Base-by-base conservation (phyloP, 2,888 invertebrate genomes). In the Drosophila nr. perissopoda region DNA sequence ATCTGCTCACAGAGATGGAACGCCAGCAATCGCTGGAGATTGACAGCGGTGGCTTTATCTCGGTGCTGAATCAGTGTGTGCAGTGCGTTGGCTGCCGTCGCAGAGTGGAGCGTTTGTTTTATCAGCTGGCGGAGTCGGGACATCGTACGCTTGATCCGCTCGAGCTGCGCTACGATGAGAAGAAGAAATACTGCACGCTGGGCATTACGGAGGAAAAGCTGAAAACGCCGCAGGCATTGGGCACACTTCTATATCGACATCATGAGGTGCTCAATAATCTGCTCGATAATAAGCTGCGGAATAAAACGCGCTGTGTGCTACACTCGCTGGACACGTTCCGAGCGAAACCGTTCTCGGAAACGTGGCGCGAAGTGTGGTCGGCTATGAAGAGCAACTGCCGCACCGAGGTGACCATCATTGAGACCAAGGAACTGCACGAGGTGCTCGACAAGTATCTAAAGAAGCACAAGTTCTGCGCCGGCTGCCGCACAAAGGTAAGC, bases 51-150 rank as follows among this genome's bases (percentile, higher is more conserved):
- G 97, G 97, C 93, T 95, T 98, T 89, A 95, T 97, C 91, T 95
- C 96, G 89, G 96, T 98, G 90, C 94, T 98, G 79, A 96, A 97
- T 94, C 97, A 98, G 94, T 96, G 96, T 93, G 97, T 98, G 91
- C 98, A 98, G 79, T 98, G 98, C 94, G 97, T 98, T 91, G 98
- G 98, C 76, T 98, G 98, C 94, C 95, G 98, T 80, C 95, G 97
- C 92, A 98, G 98, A 93, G 98, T 98, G 85, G 98, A 98, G 93
- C 95, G 97, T 85, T 94, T 98, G 81, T 98, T 97, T 93, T 96
- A 96, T 92, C 97, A 98, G 93, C 94, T 98, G 86, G 96, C 96
- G 92, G 95, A 96, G 92, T 96, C 97, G 75, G 96, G 97, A 61
- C 96, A 97, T 93, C 96, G 97, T 77, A 97, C 98, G 74, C 94